These are phyloP conservation scores for Hypotaenidia okinawae DNA, from an alignment of 2,797 vertebrate genomes.

Conservation along the genomic window DNA sequence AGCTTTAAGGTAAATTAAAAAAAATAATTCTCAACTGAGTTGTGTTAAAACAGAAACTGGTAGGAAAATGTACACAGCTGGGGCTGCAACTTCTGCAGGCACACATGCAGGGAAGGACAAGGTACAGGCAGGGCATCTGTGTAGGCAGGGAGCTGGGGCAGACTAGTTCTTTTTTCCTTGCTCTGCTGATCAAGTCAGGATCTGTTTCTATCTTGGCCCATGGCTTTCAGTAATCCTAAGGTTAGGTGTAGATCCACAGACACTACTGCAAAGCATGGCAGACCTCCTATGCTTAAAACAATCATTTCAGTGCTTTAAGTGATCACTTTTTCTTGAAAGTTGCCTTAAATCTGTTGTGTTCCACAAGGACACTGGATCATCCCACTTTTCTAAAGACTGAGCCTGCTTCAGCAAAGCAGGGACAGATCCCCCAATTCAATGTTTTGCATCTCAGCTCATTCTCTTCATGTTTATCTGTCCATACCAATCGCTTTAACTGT, in stretches of 20 bases:
- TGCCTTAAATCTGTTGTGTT: not conserved
- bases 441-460: not conserved
- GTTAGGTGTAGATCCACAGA: not conserved
- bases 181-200: not conserved
- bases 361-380: not conserved
- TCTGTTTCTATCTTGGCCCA: not conserved
- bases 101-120: not conserved
- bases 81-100: not conserved
- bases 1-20: not conserved
- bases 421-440: not conserved
- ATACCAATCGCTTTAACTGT: not conserved
- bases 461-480: not conserved
- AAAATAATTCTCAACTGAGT: not conserved
- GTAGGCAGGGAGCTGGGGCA: not conserved
- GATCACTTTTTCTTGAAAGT: not conserved
- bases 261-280: not conserved
- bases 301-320: not conserved
- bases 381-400: not conserved
- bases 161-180: not conserved
- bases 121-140: not conserved
- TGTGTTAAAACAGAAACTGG: not conserved
- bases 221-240: not conserved
- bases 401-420: not conserved
- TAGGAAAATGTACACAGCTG: not conserved
- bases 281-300: not conserved